A percentile compares a stretch with the other conserved stretches of the same genome.
Evolutionary conservation across 2,888 invertebrate genomes (phyloP).

Genomic region (Apotomis turbidana): DNA sequence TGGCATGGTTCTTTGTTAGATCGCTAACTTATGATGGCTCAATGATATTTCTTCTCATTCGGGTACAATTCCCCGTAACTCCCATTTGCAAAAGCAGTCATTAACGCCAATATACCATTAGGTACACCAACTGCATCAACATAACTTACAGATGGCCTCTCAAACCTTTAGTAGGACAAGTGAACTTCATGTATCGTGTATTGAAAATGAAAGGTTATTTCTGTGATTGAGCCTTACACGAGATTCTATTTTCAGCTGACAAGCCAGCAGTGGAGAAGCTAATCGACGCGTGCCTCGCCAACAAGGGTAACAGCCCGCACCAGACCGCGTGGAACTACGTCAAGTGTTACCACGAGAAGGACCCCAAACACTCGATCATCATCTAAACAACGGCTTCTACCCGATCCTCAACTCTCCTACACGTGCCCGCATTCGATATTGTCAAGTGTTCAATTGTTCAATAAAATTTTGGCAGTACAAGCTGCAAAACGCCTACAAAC

Average conservation of each 20-base stretch:
- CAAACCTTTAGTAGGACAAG: no score
- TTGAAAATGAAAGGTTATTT: no score
- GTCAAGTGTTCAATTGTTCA: neutral
- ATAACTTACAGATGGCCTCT: no score
- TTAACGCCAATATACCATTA: no score
- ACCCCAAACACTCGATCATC: slow-evolving; percentile 79
- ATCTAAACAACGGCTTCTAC: slow-evolving; percentile 55
- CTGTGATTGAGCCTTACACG: neutral
- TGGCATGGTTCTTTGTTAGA: no score
- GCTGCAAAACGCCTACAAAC: neutral
- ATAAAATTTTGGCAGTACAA: slow-evolving; percentile 5
- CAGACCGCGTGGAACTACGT: slow-evolving; percentile 82
- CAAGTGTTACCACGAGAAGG: slow-evolving; percentile 81
- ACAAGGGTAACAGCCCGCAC: slow-evolving; percentile 76
- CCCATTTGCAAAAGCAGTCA: no score
- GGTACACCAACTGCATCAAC: no score
- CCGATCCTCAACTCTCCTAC: slow-evolving; percentile 10
- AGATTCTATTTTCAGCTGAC: slow-evolving; percentile 61
- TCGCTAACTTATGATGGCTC: no score
- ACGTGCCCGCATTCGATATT: neutral
- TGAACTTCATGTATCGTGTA: no score
- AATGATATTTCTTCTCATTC: no score
- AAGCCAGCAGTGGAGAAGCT: slow-evolving; percentile 75
- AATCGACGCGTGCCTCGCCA: slow-evolving; percentile 75
- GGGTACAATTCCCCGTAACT: no score